phyloP scores from a whole-genome alignment of 2,113 vertebrate species.

The Choloepus hoffmanni region DNA sequence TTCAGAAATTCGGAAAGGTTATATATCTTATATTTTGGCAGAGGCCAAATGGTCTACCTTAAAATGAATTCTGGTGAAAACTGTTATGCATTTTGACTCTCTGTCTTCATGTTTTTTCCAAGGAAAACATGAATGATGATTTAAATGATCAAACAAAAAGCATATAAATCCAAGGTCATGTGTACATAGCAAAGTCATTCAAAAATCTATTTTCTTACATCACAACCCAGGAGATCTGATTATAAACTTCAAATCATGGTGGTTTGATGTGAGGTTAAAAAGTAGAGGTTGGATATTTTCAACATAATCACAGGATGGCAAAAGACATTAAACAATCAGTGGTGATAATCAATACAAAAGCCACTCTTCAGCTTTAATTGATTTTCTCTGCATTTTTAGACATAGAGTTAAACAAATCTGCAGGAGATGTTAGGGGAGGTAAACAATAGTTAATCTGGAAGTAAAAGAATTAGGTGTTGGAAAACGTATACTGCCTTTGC shows the following conservation, averaged over 20 bases:
- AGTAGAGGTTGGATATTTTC: constrained; percentile 75
- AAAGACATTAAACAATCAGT: constrained; percentile 77
- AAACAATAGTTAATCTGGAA: background rate
- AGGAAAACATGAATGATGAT: background rate
- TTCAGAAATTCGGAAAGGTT: constrained; percentile 1
- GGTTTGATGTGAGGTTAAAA: constrained; percentile 58
- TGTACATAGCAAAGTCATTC: background rate
- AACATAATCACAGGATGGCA: constrained; percentile 87
- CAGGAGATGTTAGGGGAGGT: background rate
- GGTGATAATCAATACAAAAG: background rate
- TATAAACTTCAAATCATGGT: background rate
- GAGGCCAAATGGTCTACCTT: background rate
- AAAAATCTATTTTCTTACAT: constrained; percentile 37
- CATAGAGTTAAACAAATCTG: background rate
- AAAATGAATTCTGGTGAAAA: constrained; percentile 67
- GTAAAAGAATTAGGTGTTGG: constrained; percentile 31
- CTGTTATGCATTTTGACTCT: background rate
- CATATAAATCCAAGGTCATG: background rate
- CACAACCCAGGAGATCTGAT: background rate
- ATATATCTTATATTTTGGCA: constrained; percentile 15
- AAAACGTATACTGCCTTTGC: constrained; percentile 41
- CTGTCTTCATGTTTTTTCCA: background rate
- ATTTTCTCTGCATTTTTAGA: background rate
- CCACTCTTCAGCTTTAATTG: background rate
- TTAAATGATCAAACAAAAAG: background rate